These are phyloP conservation scores for Gymnocephalus cernua DNA, from an alignment of 2,113 vertebrate species.

Conservation along the genomic window DNA sequence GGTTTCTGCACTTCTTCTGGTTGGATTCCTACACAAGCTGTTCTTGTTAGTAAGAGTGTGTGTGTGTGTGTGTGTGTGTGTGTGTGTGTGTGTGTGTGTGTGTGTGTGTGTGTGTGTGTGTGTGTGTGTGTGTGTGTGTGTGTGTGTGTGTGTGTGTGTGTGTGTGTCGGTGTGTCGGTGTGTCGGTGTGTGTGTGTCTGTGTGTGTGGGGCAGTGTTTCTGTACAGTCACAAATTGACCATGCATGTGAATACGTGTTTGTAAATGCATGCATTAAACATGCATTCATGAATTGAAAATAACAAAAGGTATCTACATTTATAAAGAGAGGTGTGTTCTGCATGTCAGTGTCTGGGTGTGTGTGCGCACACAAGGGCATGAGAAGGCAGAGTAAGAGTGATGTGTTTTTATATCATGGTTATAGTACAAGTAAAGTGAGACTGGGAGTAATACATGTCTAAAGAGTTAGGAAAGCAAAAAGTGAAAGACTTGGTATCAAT, in stretches of 20 bases:
- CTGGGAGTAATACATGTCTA: constrained; percentile 13
- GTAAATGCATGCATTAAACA: not conserved
- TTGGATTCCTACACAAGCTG: not conserved
- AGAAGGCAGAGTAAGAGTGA: not conserved
- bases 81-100: not conserved
- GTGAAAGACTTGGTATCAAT: constrained; percentile 11
- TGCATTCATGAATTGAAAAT: not conserved
- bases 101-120: no score
- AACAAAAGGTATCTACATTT: not conserved
- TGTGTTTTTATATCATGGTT: constrained; percentile 18
- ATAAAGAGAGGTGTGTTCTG: not conserved
- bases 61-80: not conserved
- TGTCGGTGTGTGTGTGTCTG: accelerated
- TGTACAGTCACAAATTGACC: not conserved
- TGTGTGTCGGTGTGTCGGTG: not conserved
- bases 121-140: not conserved
- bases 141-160: no score
- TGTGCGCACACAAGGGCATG: not conserved
- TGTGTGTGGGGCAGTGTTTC: not conserved
- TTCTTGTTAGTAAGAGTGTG: not conserved
- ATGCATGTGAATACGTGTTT: not conserved
- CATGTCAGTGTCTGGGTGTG: not conserved
- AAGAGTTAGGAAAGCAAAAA: constrained; percentile 16
- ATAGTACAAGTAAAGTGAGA: not conserved
- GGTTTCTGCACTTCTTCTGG: not conserved